Base-by-base conservation (phyloP, 2,797 vertebrate genomes). In the Syngnathus acus region DNA sequence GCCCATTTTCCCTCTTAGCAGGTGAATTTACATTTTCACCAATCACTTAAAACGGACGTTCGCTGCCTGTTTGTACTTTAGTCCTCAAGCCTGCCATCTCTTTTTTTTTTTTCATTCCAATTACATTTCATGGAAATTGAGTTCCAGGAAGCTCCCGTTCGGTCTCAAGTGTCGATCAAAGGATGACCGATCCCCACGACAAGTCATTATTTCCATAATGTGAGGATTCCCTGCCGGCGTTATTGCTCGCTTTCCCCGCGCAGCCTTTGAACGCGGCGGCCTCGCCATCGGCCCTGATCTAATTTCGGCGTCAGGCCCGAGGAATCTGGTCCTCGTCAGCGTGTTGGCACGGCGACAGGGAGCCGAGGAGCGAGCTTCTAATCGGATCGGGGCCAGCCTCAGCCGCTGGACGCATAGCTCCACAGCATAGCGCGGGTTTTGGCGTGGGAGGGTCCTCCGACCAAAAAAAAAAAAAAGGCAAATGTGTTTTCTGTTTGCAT, bases 201-300 rank as follows among this genome's bases (percentile, higher is more conserved):
- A 83, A 82, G 78, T 75, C 72, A 83, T 86, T 78, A 83, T 78
- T 83, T 72, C 73, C 71, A 75, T 81, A 83, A 89, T 82, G 75
- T 65, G 74, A 83, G 80, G 76, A 83, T 68, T 81, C 72, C 57
- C 66, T 40, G 68, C 62, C 45, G 39, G 10, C 37, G 64, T 77
- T 81, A 78, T 76, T n/a, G 37, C 57, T n/a, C 17, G 13, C 40
- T 45, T 62, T 62, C 17, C 10, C 40, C 42, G 38, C 47, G 10
- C 63, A 48, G 70, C 68, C 77, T 78, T 64, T 74, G 69, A 86
- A 82, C 68, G 19, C 78, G 71, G 60, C 60, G 42, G 57, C 68
- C 66, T 66, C 68, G 69, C 71, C 79, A 82, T 82, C 74, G 77
- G 70, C 69, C 23, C 76, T 84, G 81, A 88, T 89, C 81, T 81